phyloP scores from a whole-genome alignment of 35 echinoderm and acorn worm species.

The Apostichopus californicus region DNA sequence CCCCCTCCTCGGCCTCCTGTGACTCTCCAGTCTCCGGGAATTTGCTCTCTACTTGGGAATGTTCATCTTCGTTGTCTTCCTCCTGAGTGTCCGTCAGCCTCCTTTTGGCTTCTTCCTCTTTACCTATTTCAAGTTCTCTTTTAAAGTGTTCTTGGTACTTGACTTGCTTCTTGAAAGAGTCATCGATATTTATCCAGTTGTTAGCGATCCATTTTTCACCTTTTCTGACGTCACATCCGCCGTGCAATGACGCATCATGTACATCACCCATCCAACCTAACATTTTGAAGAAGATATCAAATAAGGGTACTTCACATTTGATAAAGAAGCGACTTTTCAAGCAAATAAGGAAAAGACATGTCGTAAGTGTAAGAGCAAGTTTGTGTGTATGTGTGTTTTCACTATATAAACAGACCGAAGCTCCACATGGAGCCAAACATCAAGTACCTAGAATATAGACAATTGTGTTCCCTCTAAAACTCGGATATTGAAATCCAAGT shows the following conservation, averaged over 20 bases:
- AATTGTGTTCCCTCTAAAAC: no score
- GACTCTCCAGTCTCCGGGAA: background rate
- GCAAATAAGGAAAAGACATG: no score
- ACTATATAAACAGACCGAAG: no score
- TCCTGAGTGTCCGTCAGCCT: background rate
- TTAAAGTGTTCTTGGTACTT: slow-evolving; percentile 30
- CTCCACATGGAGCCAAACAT: no score
- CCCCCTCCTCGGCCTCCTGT: background rate
- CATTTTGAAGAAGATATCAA: no score
- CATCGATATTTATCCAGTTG: slow-evolving; percentile 84
- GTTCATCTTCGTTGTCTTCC: background rate
- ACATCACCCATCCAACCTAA: slow-evolving; percentile 82
- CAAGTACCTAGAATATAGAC: no score
- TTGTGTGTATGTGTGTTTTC: no score
- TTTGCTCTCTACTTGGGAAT: background rate
- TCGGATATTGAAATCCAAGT: no score
- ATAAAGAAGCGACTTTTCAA: no score
- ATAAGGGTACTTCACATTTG: no score
- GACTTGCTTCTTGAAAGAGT: background rate
- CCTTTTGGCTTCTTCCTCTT: background rate
- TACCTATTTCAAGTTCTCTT: background rate
- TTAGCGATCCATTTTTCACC: slow-evolving; percentile 92
- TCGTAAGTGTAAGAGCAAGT: no score
- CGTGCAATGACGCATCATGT: slow-evolving; percentile 69
- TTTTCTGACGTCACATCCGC: slow-evolving; percentile 82